Evolutionary conservation across 2,113 vertebrate genomes (phyloP).

Genomic region (Pterocles burchelli): DNA sequence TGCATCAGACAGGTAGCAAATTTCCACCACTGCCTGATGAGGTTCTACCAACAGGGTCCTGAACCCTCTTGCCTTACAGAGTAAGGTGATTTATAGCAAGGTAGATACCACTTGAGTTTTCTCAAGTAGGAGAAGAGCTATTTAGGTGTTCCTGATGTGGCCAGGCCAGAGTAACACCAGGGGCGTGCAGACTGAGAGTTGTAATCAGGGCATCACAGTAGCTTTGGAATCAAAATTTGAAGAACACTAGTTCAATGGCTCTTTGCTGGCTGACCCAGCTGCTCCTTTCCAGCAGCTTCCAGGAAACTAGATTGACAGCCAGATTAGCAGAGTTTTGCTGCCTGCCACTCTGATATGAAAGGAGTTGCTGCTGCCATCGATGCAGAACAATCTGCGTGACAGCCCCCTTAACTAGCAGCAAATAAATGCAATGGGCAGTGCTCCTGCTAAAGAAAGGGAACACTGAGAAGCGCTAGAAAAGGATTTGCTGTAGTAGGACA

Average conservation of each 20-base stretch:
- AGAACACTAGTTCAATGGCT: neutral
- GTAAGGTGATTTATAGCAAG: neutral
- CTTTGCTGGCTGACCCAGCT: slow-evolving; percentile 9
- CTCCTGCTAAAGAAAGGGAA: neutral
- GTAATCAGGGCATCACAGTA: neutral
- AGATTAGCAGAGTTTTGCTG: slow-evolving; percentile 30
- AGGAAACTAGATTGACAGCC: neutral
- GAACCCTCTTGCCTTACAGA: neutral
- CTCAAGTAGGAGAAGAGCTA: neutral
- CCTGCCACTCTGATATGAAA: slow-evolving; percentile 21
- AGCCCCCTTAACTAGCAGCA: slow-evolving; percentile 16
- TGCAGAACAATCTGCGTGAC: slow-evolving; percentile 57
- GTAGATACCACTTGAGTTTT: neutral
- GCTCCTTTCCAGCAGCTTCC: neutral
- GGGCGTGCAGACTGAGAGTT: neutral
- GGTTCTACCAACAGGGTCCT: neutral
- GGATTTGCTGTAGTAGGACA: neutral
- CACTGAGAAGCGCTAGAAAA: neutral
- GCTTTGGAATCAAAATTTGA: neutral
- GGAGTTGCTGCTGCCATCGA: neutral
- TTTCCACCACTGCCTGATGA: neutral
- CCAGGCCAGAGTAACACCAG: neutral
- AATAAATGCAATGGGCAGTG: neutral
- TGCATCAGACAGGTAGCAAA: neutral
- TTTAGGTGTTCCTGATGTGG: neutral